Conservation (phyloP, 2,888 invertebrate genomes). For the Agonopterix subpropinquella region DNA sequence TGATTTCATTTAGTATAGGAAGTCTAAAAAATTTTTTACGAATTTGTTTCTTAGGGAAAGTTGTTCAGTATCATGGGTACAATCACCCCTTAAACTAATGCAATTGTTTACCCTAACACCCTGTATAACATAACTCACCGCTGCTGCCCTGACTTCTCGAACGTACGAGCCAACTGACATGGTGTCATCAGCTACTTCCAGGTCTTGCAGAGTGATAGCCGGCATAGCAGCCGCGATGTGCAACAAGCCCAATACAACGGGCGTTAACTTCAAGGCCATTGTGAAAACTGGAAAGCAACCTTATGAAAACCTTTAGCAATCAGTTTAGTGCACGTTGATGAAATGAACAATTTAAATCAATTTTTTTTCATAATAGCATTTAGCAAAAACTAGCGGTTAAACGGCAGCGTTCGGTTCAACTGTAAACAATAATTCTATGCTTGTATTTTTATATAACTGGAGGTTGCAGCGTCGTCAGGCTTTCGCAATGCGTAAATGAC, state of each 20-base stretch:
- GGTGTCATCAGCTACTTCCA: slow-evolving; percentile 66
- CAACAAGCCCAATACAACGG: slow-evolving; percentile 38
- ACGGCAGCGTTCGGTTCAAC: slow-evolving; percentile 32
- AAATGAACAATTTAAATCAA: not conserved
- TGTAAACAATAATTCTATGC: slow-evolving; percentile 36
- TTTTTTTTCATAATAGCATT: not conserved
- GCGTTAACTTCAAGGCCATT: slow-evolving; percentile 35
- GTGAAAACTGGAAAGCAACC: not conserved
- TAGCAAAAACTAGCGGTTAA: not conserved
- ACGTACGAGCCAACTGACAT: slow-evolving; percentile 74
- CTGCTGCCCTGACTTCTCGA: slow-evolving; percentile 72
- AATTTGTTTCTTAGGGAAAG: too few relatives aligned
- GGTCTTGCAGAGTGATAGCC: slow-evolving; percentile 42
- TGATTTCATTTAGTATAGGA: too few relatives aligned
- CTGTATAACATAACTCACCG: slow-evolving; percentile 46
- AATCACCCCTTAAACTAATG: too few relatives aligned
- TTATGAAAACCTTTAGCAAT: too few relatives aligned
- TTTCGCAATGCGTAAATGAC: slow-evolving; percentile 49
- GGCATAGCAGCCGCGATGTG: slow-evolving; percentile 40
- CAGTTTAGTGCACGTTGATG: too few relatives aligned
- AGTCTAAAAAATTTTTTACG: too few relatives aligned
- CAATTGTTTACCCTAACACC: too few relatives aligned
- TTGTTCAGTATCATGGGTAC: too few relatives aligned
- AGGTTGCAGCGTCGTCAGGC: slow-evolving; percentile 40
- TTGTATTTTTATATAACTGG: slow-evolving; percentile 67